Percentiles rank a stretch among this genome's conserved stretches.
Conservation (phyloP, 1,140 invertebrate species). For the Brachionus rotundiformis region DNA sequence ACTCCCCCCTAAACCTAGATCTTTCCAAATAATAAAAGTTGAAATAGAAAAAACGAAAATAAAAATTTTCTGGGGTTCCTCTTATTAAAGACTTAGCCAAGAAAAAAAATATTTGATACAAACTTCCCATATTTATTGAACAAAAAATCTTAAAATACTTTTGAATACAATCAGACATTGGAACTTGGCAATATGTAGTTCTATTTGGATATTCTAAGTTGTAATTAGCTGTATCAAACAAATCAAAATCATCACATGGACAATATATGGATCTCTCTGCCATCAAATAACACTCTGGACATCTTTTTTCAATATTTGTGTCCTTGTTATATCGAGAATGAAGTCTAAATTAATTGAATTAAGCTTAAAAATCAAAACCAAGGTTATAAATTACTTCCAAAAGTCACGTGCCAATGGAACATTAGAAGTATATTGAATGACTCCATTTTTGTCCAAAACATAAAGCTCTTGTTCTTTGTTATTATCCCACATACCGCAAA, state of each 20-base stretch:
- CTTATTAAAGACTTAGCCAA: too few relatives aligned
- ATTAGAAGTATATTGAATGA: not conserved
- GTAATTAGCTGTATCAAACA: not conserved
- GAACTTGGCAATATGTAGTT: not conserved
- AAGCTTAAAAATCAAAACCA: not conserved
- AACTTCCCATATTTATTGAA: too few relatives aligned
- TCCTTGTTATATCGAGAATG: not conserved
- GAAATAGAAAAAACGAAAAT: too few relatives aligned
- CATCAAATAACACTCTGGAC: slow-evolving; percentile 24
- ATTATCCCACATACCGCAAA: slow-evolving; percentile 12
- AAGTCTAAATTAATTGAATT: not conserved
- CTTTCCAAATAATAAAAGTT: too few relatives aligned
- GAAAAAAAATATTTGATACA: too few relatives aligned
- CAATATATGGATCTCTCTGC: slow-evolving; percentile 34
- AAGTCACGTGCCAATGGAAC: not conserved
- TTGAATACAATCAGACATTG: slow-evolving; percentile 23
- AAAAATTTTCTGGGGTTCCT: too few relatives aligned
- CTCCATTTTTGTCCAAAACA: slow-evolving; percentile 2
- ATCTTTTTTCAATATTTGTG: not conserved
- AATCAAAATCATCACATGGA: slow-evolving; percentile 49
- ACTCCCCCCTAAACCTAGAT: too few relatives aligned
- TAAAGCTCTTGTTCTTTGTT: not conserved
- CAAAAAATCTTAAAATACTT: not conserved
- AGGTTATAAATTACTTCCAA: slow-evolving; percentile 5
- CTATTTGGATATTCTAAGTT: not conserved